Evolutionary conservation across 2,113 vertebrate species (phyloP).

Genomic region (Ictidomys tridecemlineatus): DNA sequence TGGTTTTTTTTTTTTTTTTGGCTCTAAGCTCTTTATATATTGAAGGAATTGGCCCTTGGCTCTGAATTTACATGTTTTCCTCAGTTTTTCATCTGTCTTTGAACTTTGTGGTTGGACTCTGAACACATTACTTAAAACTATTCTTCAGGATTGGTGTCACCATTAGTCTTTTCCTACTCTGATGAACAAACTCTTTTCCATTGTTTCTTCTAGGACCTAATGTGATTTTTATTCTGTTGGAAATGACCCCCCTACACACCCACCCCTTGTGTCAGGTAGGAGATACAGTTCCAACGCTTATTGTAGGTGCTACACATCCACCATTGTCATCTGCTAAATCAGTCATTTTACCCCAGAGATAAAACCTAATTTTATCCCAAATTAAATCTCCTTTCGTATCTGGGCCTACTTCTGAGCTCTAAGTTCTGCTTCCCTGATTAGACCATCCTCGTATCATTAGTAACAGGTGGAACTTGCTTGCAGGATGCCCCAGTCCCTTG

Average conservation of each 20-base stretch:
- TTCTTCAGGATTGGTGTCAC: neutral
- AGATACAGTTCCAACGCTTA: too few species aligned
- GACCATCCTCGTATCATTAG: neutral
- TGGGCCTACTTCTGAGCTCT: neutral
- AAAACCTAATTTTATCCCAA: neutral
- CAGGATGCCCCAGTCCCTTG: neutral
- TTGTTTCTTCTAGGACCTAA: neutral
- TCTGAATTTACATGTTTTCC: neutral
- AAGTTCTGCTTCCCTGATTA: neutral
- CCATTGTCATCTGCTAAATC: neutral
- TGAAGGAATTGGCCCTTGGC: neutral
- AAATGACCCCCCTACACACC: neutral
- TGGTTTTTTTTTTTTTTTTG: neutral
- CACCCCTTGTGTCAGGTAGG: neutral
- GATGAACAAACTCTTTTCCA: neutral
- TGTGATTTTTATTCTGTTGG: neutral
- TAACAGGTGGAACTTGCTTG: neutral
- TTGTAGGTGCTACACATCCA: neutral
- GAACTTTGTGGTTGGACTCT: neutral
- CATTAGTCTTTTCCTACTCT: neutral
- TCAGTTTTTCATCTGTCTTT: neutral
- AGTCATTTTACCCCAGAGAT: neutral
- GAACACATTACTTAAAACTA: neutral
- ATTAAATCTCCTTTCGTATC: neutral
- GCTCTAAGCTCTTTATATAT: neutral